These are phyloP conservation scores for Petromus typicus DNA, from an alignment of 2,113 vertebrate species.

Conservation along the genomic window DNA sequence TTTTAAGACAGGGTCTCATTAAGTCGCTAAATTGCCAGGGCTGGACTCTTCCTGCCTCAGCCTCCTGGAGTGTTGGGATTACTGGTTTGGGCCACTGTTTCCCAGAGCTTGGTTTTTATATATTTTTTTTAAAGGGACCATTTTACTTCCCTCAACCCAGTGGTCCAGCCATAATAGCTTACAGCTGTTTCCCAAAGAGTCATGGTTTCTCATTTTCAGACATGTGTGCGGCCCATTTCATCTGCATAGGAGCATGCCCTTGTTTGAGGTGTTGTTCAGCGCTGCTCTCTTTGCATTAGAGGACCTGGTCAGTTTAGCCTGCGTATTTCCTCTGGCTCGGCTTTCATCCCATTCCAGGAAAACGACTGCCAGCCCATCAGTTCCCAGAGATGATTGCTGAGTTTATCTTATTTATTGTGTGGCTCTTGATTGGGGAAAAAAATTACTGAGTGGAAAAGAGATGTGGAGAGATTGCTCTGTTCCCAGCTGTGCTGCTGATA, in stretches of 20 bases:
- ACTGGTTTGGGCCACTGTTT: neutral
- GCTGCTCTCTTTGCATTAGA: neutral
- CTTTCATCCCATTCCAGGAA: neutral
- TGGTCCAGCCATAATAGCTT: neutral
- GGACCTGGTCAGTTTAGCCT: too few species aligned
- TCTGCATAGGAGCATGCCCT: neutral
- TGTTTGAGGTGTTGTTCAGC: neutral
- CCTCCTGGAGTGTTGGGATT: neutral
- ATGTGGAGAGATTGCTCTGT: neutral
- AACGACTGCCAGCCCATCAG: neutral
- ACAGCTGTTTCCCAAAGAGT: neutral
- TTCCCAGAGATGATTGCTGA: neutral
- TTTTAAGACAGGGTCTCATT: neutral
- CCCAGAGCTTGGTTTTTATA: neutral
- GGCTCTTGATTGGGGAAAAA: neutral
- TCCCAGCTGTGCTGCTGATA: too few species aligned
- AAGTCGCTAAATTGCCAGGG: neutral
- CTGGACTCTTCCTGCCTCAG: neutral
- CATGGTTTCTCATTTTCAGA: neutral
- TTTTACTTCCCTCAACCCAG: too few species aligned
- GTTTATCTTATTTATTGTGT: neutral
- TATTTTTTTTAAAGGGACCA: neutral
- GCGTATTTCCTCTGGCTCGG: neutral
- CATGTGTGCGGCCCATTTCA: neutral
- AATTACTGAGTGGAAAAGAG: neutral